These are phyloP conservation scores for Drosophila setosimentum DNA, from an alignment of 2,888 invertebrate genomes.

Conservation along the genomic window DNA sequence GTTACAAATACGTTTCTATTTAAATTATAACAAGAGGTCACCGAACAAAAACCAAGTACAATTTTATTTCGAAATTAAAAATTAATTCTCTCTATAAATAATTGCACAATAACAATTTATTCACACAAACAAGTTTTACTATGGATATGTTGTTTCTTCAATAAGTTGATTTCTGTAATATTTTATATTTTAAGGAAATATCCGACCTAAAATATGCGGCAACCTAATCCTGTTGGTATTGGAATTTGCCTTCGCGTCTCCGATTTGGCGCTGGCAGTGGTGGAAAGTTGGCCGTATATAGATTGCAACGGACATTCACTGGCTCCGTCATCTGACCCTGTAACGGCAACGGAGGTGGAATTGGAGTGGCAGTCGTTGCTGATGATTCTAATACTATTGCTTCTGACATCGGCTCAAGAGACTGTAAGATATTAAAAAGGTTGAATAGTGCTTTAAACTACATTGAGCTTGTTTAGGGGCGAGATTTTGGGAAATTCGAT, in stretches of 20 bases:
- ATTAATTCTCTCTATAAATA: not conserved
- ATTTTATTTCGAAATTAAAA: not conserved
- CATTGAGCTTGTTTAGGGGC: not conserved
- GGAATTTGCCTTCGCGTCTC: not conserved
- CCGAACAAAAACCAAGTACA: not conserved
- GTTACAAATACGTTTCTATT: not conserved
- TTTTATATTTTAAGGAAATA: not conserved
- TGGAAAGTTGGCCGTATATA: conserved; percentile 50
- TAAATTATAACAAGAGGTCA: not conserved
- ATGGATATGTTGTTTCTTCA: not conserved
- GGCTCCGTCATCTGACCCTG: conserved; percentile 25
- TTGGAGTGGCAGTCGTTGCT: not conserved
- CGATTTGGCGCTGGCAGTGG: conserved; percentile 53
- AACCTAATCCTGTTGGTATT: not conserved
- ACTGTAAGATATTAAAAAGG: conserved; percentile 3
- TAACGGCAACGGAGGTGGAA: not conserved
- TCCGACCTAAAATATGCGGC: not conserved
- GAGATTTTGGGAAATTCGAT: not conserved
- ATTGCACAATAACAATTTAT: not conserved
- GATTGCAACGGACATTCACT: conserved; percentile 13
- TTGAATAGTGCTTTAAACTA: not conserved
- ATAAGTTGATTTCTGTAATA: not conserved
- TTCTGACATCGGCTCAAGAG: conserved; percentile 1
- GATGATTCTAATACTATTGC: not conserved
- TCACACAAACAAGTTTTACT: not conserved